These are phyloP conservation scores for Malthinus flaveolus DNA, from an alignment of 2,888 invertebrate genomes.

Conservation along the genomic window DNA sequence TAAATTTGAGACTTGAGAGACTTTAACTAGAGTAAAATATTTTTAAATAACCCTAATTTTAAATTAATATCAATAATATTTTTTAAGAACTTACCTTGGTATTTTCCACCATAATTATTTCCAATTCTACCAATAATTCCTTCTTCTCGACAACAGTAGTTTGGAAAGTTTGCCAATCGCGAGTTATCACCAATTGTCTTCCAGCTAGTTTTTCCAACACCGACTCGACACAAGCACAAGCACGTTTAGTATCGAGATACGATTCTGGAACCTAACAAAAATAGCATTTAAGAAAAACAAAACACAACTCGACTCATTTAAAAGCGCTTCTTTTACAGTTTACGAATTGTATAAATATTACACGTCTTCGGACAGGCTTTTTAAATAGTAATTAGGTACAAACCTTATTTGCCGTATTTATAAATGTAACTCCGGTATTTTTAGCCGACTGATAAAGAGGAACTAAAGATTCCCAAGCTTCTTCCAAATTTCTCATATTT, in stretches of 20 bases:
- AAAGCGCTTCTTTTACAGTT: not conserved
- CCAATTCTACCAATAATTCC: slow-evolving; percentile 57
- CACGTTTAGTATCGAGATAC: slow-evolving; percentile 69
- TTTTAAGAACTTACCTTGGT: slow-evolving; percentile 58
- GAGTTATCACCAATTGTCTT: slow-evolving; percentile 66
- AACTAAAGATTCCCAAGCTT: slow-evolving; percentile 67
- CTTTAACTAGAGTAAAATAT: too few species aligned
- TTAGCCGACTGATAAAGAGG: slow-evolving; percentile 68
- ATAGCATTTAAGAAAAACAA: slow-evolving; percentile 34
- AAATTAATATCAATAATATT: too few species aligned
- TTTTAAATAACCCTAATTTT: too few species aligned
- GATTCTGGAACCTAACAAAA: slow-evolving; percentile 65
- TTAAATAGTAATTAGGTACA: slow-evolving; percentile 32
- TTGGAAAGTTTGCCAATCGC: slow-evolving; percentile 73
- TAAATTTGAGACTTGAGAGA: too few species aligned
- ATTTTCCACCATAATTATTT: slow-evolving; percentile 65
- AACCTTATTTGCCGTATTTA: slow-evolving; percentile 63
- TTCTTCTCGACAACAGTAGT: slow-evolving; percentile 64
- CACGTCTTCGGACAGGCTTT: not conserved
- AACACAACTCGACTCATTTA: not conserved
- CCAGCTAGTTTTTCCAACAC: slow-evolving; percentile 68
- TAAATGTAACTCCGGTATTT: slow-evolving; percentile 68
- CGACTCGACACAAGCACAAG: slow-evolving; percentile 68
- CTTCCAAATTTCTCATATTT: slow-evolving; percentile 59
- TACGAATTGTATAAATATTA: not conserved